Percentiles rank a stretch among this genome's conserved stretches.
Conservation (phyloP, 2,797 vertebrate genomes). For the Hyperoplus immaculatus region DNA sequence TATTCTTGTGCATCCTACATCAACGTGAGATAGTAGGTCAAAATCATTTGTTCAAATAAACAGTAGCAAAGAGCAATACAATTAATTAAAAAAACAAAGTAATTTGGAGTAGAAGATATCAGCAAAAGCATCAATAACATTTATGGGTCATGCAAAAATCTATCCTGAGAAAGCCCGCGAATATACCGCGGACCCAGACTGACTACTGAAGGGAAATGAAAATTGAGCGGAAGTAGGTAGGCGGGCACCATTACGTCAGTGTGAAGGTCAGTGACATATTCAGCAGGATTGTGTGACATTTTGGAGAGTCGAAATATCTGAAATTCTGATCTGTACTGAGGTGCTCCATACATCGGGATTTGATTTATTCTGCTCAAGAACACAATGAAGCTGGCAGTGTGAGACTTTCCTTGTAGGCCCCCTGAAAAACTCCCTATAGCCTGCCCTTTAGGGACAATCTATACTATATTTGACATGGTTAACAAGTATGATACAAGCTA, state of each 20-base stretch:
- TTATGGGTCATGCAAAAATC: background rate
- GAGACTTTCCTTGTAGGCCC: background rate
- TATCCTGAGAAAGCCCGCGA: no score
- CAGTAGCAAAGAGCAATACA: no score
- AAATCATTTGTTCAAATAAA: background rate
- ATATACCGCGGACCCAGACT: no score
- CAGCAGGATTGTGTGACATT: background rate
- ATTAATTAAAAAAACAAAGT: background rate
- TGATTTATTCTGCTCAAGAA: constrained; percentile 19
- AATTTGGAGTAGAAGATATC: background rate
- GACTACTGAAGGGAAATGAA: no score
- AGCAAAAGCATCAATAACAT: background rate
- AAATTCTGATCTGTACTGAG: background rate
- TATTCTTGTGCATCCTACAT: background rate
- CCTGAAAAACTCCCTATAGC: background rate
- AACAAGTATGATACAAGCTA: background rate
- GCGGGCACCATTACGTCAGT: no score
- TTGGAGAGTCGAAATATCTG: background rate
- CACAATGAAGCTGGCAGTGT: background rate
- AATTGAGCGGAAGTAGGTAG: no score
- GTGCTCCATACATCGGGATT: background rate
- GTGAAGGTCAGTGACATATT: background rate
- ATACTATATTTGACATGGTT: background rate
- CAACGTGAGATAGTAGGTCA: background rate
- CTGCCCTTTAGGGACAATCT: background rate